Evolutionary conservation across 2,113 vertebrate genomes (phyloP).

Genomic region (Engraulis encrasicolus): DNA sequence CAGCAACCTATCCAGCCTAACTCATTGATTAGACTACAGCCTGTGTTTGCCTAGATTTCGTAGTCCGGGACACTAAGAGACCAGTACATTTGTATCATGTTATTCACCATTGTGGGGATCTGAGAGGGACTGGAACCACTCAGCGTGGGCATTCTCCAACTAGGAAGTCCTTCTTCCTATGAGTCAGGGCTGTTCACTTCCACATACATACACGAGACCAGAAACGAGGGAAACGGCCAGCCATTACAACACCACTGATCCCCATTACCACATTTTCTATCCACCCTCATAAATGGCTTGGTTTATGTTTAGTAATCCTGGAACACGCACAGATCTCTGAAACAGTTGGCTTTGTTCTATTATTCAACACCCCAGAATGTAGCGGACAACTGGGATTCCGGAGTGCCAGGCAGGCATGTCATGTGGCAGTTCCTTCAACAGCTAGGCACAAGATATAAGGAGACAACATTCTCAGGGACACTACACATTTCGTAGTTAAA

Average conservation of each 20-base stretch:
- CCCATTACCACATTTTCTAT: slow-evolving; percentile 13
- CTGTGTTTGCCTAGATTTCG: not conserved
- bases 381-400: not conserved
- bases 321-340: not conserved
- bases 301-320: not conserved
- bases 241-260: not conserved
- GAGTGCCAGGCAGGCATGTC: not conserved
- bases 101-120: not conserved
- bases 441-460: not conserved
- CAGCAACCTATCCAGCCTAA: not conserved
- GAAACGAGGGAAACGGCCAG: not conserved
- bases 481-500: not conserved
- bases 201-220: slow-evolving; percentile 10
- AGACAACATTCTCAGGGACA: not conserved
- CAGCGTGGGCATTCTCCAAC: not conserved
- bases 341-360: not conserved
- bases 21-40: not conserved
- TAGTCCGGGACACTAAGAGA: not conserved
- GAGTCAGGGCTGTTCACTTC: slow-evolving; percentile 35
- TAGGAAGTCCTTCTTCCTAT: slow-evolving; percentile 31
- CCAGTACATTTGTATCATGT: not conserved
- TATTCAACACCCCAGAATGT: not conserved
- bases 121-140: not conserved
- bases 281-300: not conserved
- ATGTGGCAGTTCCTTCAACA: not conserved